Evolutionary conservation across 2,888 invertebrate genomes (phyloP).

Genomic region (Odontomyia ornata): DNA sequence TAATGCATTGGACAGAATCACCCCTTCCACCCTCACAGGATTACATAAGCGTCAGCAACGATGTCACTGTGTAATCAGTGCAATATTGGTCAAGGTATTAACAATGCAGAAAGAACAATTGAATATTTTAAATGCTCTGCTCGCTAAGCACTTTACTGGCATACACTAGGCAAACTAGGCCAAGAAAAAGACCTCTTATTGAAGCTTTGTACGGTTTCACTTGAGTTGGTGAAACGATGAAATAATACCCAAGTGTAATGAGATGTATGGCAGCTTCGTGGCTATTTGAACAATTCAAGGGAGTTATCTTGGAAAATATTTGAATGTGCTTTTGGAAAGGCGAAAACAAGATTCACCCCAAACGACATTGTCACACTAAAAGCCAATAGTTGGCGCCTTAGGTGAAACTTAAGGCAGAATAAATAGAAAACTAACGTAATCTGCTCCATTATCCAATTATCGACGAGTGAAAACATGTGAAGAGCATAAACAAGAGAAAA

Average conservation of each 20-base stretch:
- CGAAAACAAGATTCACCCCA: background rate
- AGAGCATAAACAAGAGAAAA: background rate
- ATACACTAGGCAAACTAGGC: background rate
- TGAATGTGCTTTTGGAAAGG: background rate
- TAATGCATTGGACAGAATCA: background rate
- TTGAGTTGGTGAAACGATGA: background rate
- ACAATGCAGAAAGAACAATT: conserved; percentile 5
- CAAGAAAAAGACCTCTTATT: background rate
- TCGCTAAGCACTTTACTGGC: background rate
- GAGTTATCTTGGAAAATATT: conserved; percentile 5
- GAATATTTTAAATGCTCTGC: background rate
- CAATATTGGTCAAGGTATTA: conserved; percentile 36
- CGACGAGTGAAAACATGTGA: background rate
- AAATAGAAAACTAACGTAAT: background rate
- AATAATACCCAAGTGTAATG: conserved; percentile 5
- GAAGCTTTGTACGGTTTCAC: conserved; percentile 13
- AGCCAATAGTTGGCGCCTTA: conserved; percentile 9
- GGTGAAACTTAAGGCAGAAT: background rate
- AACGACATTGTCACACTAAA: conserved; percentile 18
- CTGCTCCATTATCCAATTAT: conserved; percentile 25
- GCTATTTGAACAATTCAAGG: background rate
- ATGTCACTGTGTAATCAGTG: conserved; percentile 30
- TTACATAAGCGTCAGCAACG: background rate
- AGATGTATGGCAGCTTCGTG: background rate
- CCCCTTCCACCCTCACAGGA: background rate